A percentile compares a stretch with the other conserved stretches of the same genome.
These are phyloP conservation scores for Tachystola acroxantha DNA, from an alignment of 2,888 invertebrate species.

Conservation along the genomic window DNA sequence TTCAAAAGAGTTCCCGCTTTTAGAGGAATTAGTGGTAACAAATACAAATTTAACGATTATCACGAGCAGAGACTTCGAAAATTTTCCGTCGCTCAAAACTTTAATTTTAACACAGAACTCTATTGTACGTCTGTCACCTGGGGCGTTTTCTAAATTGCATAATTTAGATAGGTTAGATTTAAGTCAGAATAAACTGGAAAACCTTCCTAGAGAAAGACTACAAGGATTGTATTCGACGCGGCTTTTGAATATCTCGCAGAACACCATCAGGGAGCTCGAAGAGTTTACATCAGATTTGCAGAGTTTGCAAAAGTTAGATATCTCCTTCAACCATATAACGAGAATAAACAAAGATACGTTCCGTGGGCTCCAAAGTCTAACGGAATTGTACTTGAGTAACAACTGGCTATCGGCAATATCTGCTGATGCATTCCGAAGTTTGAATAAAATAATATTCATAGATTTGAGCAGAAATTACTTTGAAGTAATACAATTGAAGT, in stretches of 20 bases:
- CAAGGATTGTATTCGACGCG: conserved; percentile 86
- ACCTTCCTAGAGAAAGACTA: conserved; percentile 90
- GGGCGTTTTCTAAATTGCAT: conserved; percentile 88
- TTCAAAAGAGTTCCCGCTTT: conserved; percentile 84
- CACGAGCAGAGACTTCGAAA: conserved; percentile 90
- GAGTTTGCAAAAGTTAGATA: conserved; percentile 86
- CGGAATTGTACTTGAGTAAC: conserved; percentile 87
- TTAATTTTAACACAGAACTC: conserved; percentile 85
- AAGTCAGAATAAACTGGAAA: conserved; percentile 89
- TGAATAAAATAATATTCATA: conserved; percentile 85
- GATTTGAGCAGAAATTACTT: conserved; percentile 91
- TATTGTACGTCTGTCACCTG: conserved; percentile 88
- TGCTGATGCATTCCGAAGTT: conserved; percentile 85
- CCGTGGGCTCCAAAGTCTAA: conserved; percentile 85
- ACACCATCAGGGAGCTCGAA: conserved; percentile 88
- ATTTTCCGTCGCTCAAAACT: conserved; percentile 87
- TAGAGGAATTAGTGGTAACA: conserved; percentile 89
- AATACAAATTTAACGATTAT: conserved; percentile 89
- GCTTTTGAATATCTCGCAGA: conserved; percentile 89
- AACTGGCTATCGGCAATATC: conserved; percentile 90
- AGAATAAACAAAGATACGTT: conserved; percentile 87
- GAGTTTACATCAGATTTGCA: conserved; percentile 88
- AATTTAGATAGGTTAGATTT: conserved; percentile 88
- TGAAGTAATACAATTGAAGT: conserved; percentile 87
- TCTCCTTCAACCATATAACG: conserved; percentile 90